Conservation (phyloP, 2,113 vertebrate species). For the Sturnus vulgaris region DNA sequence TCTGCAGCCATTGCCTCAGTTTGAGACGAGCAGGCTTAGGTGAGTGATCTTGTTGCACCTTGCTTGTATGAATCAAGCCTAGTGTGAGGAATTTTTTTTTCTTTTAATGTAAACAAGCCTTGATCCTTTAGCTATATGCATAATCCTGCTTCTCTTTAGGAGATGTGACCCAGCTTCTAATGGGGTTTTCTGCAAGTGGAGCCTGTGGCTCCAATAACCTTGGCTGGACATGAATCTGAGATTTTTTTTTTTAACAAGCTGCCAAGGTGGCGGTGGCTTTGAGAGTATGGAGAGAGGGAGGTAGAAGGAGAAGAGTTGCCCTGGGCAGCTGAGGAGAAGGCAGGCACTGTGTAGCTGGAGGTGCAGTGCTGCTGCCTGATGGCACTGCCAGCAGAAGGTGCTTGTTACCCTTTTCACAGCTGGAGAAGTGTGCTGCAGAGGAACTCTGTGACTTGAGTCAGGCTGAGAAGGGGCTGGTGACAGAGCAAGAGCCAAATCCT, state of each 20-base stretch:
- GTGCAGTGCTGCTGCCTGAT: background rate
- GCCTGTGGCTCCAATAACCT: background rate
- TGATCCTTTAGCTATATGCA: background rate
- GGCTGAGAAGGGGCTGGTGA: background rate
- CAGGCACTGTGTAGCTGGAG: background rate
- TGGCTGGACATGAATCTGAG: background rate
- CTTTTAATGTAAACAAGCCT: background rate
- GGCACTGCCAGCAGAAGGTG: background rate
- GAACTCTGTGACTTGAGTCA: background rate
- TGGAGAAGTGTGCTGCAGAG: background rate
- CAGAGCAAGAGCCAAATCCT: background rate
- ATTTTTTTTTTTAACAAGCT: background rate
- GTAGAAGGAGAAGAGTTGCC: background rate
- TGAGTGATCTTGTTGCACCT: background rate
- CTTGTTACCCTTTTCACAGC: background rate
- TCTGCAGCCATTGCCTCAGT: background rate
- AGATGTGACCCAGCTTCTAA: background rate
- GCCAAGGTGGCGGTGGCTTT: background rate
- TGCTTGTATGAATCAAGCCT: background rate
- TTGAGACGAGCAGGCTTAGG: background rate
- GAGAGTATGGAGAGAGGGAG: background rate
- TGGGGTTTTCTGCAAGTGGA: background rate
- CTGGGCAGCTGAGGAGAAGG: background rate
- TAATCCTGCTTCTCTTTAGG: background rate
- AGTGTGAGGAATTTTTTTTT: background rate